These are phyloP conservation scores for Myotis findleyi DNA, from an alignment of 2,797 vertebrate genomes.

Conservation along the genomic window DNA sequence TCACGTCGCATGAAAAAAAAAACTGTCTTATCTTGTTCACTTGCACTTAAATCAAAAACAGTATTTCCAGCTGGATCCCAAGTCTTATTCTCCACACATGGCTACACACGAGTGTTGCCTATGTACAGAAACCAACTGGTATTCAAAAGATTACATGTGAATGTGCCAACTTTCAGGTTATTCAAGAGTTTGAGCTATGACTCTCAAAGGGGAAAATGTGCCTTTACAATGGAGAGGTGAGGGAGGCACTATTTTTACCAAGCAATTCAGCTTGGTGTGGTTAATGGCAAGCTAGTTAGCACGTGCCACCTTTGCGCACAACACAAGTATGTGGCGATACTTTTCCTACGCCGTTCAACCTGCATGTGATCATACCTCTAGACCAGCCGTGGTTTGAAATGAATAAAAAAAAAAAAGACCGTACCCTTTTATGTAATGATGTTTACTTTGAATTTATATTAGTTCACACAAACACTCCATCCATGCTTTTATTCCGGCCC, in stretches of 20 bases:
- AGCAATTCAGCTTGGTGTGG: background rate
- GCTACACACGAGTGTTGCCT: background rate
- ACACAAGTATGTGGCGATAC: background rate
- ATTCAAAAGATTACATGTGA: background rate
- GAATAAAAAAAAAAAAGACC: too few species aligned
- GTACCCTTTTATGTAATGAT: too few species aligned
- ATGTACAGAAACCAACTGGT: conserved; percentile 8
- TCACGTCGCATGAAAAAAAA: background rate
- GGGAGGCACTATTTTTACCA: background rate
- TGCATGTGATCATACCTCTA: background rate
- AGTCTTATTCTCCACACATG: background rate
- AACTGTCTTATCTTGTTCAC: background rate
- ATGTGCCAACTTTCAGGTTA: background rate
- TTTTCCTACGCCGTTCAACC: background rate
- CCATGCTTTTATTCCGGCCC: too few species aligned
- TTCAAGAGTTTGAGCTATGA: background rate
- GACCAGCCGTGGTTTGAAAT: too few species aligned
- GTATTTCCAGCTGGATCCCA: background rate
- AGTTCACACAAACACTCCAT: too few species aligned
- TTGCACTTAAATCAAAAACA: conserved; percentile 23
- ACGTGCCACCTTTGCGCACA: too few species aligned
- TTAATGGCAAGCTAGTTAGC: background rate
- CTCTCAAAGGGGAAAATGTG: background rate
- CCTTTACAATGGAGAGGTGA: background rate
- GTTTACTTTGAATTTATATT: too few species aligned